Evolutionary conservation across 1,140 invertebrate species (phyloP), one percentile per base, ranked within the genome.

Genomic region (Archegozetes longisetosus): DNA sequence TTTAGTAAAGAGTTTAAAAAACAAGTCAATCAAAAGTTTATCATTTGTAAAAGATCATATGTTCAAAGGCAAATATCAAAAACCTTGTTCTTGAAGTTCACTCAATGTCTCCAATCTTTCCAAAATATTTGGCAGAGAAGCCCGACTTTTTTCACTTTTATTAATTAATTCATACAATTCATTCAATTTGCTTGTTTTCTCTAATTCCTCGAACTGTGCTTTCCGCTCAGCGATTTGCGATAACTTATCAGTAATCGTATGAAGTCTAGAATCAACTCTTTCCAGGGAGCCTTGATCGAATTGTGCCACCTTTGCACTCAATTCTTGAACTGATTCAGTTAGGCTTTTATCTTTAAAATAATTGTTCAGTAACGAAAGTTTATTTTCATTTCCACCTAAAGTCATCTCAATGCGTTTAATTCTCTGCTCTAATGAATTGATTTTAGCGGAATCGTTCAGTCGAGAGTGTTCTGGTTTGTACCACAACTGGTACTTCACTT

Each of bases 91-190:
- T 72, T 93, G 88, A 6, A 93, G 72, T n/a, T 80, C 77, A 71
- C 88, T 84, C 0, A 94, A 73, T 4, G 87, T 81, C 63, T 84
- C 76, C 76, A 93, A 80, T 62, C 88, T 77, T 64, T 90, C 83
- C 24, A 93, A 77, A 27, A 89, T 83, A 70, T 87, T 82, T 1
- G 86, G 84, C 58, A 88, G 66, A 55, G 83, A 74, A 68, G 85
- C 80, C 20, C 82, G 81, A 61, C 88, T 78, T 47, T 81, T 75
- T 68, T 91, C 86, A 47, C 82, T 84, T 71, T 86, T 86, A 70
- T 88, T 88, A 50, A 88, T 77, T 48, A 89, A 72, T 63, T 91
- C 86, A 73, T 92, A 88, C 62, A 93, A 74, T 69, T 92, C 87
- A 23, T 79, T 74, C 50, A 84, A 81, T 75, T 88, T 91, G 62